phyloP scores from a whole-genome alignment of 2,888 invertebrate genomes.

The Coecobrya sp. region DNA sequence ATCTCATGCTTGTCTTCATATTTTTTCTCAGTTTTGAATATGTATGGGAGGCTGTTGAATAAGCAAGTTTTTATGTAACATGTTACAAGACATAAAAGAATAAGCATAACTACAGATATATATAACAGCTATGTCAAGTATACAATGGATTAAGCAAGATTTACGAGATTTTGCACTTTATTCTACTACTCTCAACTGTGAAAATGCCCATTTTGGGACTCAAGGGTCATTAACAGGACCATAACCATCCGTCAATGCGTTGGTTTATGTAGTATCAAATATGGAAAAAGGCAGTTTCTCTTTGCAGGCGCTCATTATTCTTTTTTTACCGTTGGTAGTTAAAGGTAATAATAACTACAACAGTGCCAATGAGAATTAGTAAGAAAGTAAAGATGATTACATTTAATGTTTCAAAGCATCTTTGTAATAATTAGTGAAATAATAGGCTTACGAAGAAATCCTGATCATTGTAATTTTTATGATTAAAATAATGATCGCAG shows the following conservation, averaged over 20 bases:
- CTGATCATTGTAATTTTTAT: not conserved
- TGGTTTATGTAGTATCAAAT: not conserved
- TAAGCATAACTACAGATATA: too few species aligned
- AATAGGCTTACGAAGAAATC: not conserved
- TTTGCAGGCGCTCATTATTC: slow-evolving; percentile 5
- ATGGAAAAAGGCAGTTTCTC: slow-evolving; percentile 12
- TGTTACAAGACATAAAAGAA: too few species aligned
- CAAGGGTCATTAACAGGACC: slow-evolving; percentile 9
- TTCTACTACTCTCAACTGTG: not conserved
- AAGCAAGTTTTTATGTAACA: too few species aligned
- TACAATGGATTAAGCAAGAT: too few species aligned
- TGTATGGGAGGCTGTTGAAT: too few species aligned
- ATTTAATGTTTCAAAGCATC: not conserved
- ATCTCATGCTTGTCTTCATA: too few species aligned
- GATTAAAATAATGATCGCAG: not conserved
- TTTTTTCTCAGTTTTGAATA: too few species aligned
- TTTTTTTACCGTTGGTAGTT: not conserved
- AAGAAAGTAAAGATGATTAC: not conserved
- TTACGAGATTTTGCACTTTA: not conserved
- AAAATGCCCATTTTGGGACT: not conserved
- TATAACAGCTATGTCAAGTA: too few species aligned
- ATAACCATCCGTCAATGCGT: not conserved
- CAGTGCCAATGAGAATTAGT: not conserved
- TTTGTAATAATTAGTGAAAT: not conserved
- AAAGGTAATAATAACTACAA: not conserved